Evolutionary conservation across 2,888 invertebrate genomes (phyloP).

Genomic region (Stenchaetothrips biformis): DNA sequence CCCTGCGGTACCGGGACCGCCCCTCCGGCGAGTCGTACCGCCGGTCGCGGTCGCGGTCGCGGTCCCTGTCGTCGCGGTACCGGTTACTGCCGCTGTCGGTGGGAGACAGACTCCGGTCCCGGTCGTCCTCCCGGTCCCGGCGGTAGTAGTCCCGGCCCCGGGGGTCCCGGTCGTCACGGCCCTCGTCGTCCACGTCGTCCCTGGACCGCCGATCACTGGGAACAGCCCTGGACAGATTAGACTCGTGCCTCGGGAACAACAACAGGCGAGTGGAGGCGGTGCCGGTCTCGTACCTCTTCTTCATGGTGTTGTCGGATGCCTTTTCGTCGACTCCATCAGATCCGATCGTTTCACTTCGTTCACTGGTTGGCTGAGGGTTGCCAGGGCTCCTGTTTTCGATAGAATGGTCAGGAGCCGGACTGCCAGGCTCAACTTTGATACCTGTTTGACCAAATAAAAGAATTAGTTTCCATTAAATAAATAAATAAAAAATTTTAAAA

Average conservation of each 20-base stretch:
- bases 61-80: conserved; percentile 27
- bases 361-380: conserved; percentile 34
- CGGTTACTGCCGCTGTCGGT: conserved; percentile 29
- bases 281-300: not conserved
- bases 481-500: not conserved
- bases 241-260: not conserved
- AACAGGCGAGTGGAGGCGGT: too few relatives aligned
- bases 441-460: not conserved
- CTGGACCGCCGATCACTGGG: conserved; percentile 1
- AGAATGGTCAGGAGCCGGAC: not conserved
- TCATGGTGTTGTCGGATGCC: not conserved
- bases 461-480: not conserved
- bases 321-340: conserved; percentile 38
- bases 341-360: conserved; percentile 41
- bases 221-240: not conserved
- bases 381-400: not conserved
- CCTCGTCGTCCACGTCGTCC: not conserved
- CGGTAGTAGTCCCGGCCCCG: conserved; percentile 17
- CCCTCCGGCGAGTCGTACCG: conserved; percentile 33
- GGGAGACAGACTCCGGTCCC: conserved; percentile 34
- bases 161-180: conserved; percentile 33
- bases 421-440: not conserved
- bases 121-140: conserved; percentile 31
- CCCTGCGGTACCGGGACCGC: conserved; percentile 27
- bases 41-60: conserved; percentile 7